Evolutionary conservation across 2,888 invertebrate genomes (phyloP), one percentile per base, ranked within the genome.

Genomic region (Acanthopleura granulata): DNA sequence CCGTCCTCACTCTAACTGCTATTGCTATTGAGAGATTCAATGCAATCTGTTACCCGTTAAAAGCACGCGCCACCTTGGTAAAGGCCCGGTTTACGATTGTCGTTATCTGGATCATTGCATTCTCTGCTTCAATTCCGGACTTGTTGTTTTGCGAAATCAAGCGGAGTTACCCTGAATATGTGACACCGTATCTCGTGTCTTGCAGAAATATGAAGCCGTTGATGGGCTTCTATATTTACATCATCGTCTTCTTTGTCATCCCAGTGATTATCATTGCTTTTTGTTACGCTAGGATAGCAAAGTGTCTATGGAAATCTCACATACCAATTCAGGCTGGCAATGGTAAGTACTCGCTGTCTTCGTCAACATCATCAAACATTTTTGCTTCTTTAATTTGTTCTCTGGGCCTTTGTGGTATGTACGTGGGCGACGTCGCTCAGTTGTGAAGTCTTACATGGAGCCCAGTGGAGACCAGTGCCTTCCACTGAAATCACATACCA

Each of bases 1-100:
- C 96, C 4, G 95, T 97, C 71, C 91, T 97, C 87, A 97, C 97
- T 15, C 92, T 97, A 86, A 95, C 96, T 18, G 96, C 95, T 92
- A 97, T 97, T 91, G 96, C 96, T 0, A 93, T 96, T 85, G 97
- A 97, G 91, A 94, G 97, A 83, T 97, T 96, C 96, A 95, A 96
- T 91, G 97, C 97, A 81, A 96, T 97, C 89, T 96, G 96, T 91
- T 95, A 94, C 90, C 96, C 96, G 9, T 93, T 96, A 82, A 94
- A 94, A 90, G 96, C 96, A 92, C 95, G 95, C 90, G 95, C 95
- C 16, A 96, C 96, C 16, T 95, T 95, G 0, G 92, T 93, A 30
- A 92, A 95, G 62, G 96, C 96, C 49, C 94, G 95, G 91, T 94
- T 94, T 0, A 94, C 94, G 72, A 95, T 96, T 80, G 91, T 94